Evolutionary conservation across 37 sponge, comb jelly and placozoan genomes (phyloP), one percentile per base, ranked within the genome.

Genomic region (Chondrosia reniformis): DNA sequence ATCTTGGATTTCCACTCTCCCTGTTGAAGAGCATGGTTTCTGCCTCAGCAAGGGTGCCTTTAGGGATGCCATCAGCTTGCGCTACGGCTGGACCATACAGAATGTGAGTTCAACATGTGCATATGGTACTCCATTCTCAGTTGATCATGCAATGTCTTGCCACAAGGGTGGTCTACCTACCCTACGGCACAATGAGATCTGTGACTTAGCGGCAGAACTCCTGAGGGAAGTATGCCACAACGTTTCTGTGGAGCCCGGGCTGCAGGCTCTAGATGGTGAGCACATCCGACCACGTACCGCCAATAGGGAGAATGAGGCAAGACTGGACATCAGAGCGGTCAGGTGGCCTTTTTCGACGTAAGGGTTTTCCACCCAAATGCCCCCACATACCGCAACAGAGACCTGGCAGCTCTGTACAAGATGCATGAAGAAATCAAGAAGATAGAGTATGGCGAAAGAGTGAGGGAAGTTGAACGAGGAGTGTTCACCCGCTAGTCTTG

Each of bases 101-200:
- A 34, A 34, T 39, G 43, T 69, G 22, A 69, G 72, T 24, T 69
- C 72, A 34, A 34, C 1, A 69, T 69, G 72, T 69, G 72, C 72
- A 10, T 69, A 44, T 69, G 72, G 72, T 25, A 2, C 72, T 7
- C 3, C 72, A 1, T 69, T 69, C 21, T 69, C 72, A 2, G 43
- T 69, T 0, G 72, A 69, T 7, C 72, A 69, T 40, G 44, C 72
- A 38, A 69, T 69, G 72, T n/a, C 21, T 2, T 69, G 72, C 72
- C 72, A 69, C 72, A 69, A 69, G 12, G 43, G 72, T 40, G 72
- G 72, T 39, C 4, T 69, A 34, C 72, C 72, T 6, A 40, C 44
- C 21, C 12, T 69, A 19, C 42, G 72, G 39, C 42, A 69, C 43
- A 69, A 69, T 40, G 72, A 69, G 36, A 6, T 39, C 4, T 24